Base-by-base conservation (phyloP, 2,888 invertebrate species). In the Zelleria hepariella region DNA sequence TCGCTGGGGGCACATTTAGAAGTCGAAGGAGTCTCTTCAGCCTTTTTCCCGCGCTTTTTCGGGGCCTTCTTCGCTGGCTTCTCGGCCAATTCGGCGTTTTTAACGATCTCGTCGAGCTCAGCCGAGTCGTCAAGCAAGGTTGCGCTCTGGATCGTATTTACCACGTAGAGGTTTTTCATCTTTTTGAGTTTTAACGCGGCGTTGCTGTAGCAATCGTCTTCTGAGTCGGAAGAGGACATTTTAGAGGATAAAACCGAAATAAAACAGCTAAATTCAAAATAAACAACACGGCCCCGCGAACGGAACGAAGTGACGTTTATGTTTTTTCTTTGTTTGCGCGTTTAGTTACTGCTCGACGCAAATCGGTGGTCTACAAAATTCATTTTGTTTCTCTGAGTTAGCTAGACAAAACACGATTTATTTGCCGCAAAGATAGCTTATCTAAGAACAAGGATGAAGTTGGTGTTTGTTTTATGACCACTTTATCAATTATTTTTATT, bases 181-280 rank as follows among this genome's bases (percentile, higher is more conserved):
- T 65, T 67, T 32, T 80, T 74, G 1, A 88, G 67, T 62, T 74
- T 82, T 51, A 75, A 71, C 1, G 80, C 80, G 48, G 76, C 67
- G 58, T 84, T 82, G 1, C 81, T 76, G 64, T 84, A 88, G 64
- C 77, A 82, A 62, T 88, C 86, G 32, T 85, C 85, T 26, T 87
- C 87, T 0, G 86, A 86, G 62, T 84, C 86, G 0, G 86, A 85
- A 0, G 82, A 84, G 62, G 74, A 78, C 73, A 73, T 77, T 49
- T 49, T 24, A 24, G 23, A 23, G n/a, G 18, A n/a, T 25, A 58
- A 57, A 57, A 55, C 53, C 49, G 32, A 15, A 18, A 7, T 25
- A 54, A 55, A 58, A 60, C 15, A 55, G 5, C 8, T 26, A 53
- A 42, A 21, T 57, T 20, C 2, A 49, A 15, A 49, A 49, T 53